These are phyloP conservation scores for Thalpophila matura DNA, from an alignment of 2,888 invertebrate genomes.

Conservation along the genomic window DNA sequence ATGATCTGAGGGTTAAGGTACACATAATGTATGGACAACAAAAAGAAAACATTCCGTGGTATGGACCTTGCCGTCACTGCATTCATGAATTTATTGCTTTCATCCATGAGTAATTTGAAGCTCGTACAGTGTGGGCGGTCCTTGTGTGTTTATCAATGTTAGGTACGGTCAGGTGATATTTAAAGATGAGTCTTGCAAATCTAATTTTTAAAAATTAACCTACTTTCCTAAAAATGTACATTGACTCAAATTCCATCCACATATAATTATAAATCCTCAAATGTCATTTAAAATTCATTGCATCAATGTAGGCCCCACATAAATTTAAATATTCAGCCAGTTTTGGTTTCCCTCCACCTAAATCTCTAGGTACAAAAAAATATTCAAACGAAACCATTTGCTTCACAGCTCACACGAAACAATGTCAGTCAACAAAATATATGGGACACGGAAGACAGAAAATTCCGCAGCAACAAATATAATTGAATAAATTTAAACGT, in stretches of 20 bases:
- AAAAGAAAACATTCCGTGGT: background rate
- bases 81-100: slow-evolving; percentile 71
- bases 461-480: slow-evolving; percentile 54
- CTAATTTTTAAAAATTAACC: too few relatives aligned
- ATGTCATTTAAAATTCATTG: slow-evolving; percentile 10
- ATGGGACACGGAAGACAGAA: slow-evolving; percentile 51
- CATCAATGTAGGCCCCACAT: slow-evolving; percentile 25
- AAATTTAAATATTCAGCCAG: slow-evolving; percentile 31
- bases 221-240: too few relatives aligned
- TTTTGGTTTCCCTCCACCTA: slow-evolving; percentile 14
- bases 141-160: slow-evolving; percentile 35
- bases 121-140: slow-evolving; percentile 47
- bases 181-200: too few relatives aligned
- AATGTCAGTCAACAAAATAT: slow-evolving; percentile 51
- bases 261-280: background rate
- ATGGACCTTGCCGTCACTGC: slow-evolving; percentile 69
- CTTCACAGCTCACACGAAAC: slow-evolving; percentile 46
- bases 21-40: slow-evolving; percentile 51
- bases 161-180: too few relatives aligned
- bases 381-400: slow-evolving; percentile 36
- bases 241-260: background rate
- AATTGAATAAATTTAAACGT: slow-evolving; percentile 62
- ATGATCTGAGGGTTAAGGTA: too few relatives aligned
- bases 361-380: slow-evolving; percentile 28
- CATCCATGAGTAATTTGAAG: slow-evolving; percentile 71